phyloP scores from a whole-genome alignment of 64 coral and sea anemone species.

The Trachythela sp. region DNA sequence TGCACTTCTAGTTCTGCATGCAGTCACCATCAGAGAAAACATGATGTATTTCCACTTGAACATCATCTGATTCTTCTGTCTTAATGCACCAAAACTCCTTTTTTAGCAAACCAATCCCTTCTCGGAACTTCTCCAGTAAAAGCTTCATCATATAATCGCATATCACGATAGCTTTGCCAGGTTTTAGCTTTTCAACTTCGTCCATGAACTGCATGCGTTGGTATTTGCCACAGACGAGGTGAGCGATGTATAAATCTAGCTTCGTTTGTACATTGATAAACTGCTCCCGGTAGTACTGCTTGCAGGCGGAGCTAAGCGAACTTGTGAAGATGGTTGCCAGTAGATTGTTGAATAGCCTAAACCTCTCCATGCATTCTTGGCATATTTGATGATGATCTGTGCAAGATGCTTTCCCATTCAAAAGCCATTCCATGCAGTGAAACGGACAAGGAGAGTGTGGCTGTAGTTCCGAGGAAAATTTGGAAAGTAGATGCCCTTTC shows the following conservation, averaged over 20 bases:
- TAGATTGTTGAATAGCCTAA: conserved; percentile 22
- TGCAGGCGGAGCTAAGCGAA: background rate
- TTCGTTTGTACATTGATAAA: background rate
- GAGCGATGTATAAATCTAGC: background rate
- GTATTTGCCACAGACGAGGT: background rate
- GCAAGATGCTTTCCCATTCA: conserved; percentile 15
- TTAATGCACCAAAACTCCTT: conserved; percentile 28
- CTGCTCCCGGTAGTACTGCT: background rate
- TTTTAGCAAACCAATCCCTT: conserved; percentile 55
- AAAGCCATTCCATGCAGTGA: conserved; percentile 49
- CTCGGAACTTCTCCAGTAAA: conserved; percentile 26
- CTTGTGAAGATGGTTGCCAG: background rate
- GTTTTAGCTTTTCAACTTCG: too few relatives aligned
- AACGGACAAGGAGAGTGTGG: conserved; percentile 41
- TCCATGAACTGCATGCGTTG: too few relatives aligned
- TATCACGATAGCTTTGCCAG: too few relatives aligned
- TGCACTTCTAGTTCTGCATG: conserved; percentile 38
- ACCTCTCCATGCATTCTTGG: conserved; percentile 28
- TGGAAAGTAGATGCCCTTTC: conserved; percentile 31
- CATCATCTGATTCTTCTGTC: background rate
- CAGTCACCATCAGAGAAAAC: conserved; percentile 34
- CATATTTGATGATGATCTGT: conserved; percentile 27
- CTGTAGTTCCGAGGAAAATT: conserved; percentile 37
- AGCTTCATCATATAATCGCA: too few relatives aligned
- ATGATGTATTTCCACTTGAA: conserved; percentile 44